Evolutionary conservation across 1,140 invertebrate species (phyloP), one percentile per base, ranked within the genome.

Genomic region (Elymnias hypermnestra): DNA sequence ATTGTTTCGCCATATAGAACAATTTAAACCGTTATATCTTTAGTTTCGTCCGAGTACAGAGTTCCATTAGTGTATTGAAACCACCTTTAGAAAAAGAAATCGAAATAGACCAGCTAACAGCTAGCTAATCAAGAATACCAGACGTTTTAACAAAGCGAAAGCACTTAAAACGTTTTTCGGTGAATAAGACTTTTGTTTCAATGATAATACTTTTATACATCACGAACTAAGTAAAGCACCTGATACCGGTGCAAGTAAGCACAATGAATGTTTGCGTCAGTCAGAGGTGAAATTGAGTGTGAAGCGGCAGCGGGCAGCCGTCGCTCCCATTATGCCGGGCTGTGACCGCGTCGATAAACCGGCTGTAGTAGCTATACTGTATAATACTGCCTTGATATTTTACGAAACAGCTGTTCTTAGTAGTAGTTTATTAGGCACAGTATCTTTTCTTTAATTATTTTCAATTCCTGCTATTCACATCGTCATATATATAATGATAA

Each of bases 241-340:
- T 73, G 70, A 61, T 46, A 45, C 41, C 41, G 41, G 43, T 41
- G 57, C 66, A 77, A 79, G 72, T 82, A 74, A 72, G 72, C 64
- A 63, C 70, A 73, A 85, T 85, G 63, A 79, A 78, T 83, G 82
- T 82, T 73, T 73, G 72, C 69, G 76, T 85, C 82, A 75, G 65
- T 85, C 82, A 85, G 72, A 85, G 77, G 75, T 85, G 82, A 85
- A 85, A 85, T 85, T 85, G 82, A 78, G 76, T 85, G 82, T 81
- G 76, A 83, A 82, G 78, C 73, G 72, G 76, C 81, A 83, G 81
- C 70, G 78, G 72, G 67, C 51, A 74, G 74, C 76, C 74, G 76
- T 83, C 76, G 81, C 78, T 81, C 78, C 78, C 76, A 83, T 78
- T 82, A 79, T 69, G 81, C 79, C 77, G 72, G 70, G 47, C 74